Evolutionary conservation across 2,113 vertebrate genomes (phyloP).

Genomic region (Muntiacus reevesi): DNA sequence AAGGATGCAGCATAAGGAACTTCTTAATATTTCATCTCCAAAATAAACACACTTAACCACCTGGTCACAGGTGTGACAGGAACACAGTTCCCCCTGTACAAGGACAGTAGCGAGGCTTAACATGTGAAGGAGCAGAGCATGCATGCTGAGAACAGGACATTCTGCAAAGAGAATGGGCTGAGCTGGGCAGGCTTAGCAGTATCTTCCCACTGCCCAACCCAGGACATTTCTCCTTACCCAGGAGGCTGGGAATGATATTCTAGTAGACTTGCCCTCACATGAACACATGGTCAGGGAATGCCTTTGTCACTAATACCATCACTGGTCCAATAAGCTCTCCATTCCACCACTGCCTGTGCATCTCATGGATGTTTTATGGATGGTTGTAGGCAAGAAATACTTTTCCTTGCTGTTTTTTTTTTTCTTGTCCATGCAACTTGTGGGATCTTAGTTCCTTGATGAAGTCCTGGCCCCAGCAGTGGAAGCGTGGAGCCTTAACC

Average conservation of each 20-base stretch:
- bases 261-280: rapidly evolving
- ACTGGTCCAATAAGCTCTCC: no score
- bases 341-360: background rate
- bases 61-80: background rate
- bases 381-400: background rate
- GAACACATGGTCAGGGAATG: no score
- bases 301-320: background rate
- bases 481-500: background rate
- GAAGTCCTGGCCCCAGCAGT: background rate
- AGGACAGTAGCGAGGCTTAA: background rate
- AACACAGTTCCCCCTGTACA: background rate
- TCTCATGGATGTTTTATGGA: background rate
- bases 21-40: background rate
- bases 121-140: rapidly evolving
- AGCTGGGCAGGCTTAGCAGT: background rate
- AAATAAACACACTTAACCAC: background rate
- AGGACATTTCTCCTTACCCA: rapidly evolving
- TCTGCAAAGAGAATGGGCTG: background rate
- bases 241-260: background rate
- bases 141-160: background rate
- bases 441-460: background rate
- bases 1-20: background rate
- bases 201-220: background rate
- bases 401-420: background rate
- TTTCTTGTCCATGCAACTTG: background rate